phyloP scores from a whole-genome alignment of 2,113 vertebrate species.

The Mastomys natalensis region DNA sequence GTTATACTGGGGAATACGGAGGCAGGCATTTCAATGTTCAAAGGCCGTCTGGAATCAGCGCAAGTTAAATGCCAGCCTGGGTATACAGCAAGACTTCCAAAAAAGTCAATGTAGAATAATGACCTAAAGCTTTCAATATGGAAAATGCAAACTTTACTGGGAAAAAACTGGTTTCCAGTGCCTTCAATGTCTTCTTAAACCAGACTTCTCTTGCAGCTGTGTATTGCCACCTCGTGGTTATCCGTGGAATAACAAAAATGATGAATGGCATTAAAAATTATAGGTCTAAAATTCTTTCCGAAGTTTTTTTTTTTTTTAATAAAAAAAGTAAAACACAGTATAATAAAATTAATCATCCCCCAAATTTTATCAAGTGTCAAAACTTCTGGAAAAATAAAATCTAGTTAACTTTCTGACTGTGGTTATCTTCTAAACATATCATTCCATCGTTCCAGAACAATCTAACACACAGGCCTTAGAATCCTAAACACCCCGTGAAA shows the following conservation, averaged over 20 bases:
- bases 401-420: background rate
- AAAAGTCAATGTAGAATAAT: background rate
- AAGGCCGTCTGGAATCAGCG: background rate
- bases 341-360: conserved; percentile 1
- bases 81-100: background rate
- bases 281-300: background rate
- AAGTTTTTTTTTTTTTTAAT: background rate
- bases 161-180: background rate
- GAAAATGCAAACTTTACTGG: conserved; percentile 31
- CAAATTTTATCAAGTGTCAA: background rate
- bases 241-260: conserved; percentile 40
- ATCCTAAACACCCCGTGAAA: background rate
- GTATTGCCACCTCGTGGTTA: conserved; percentile 64
- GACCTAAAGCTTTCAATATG: background rate
- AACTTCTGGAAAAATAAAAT: conserved; percentile 26
- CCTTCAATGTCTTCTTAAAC: background rate
- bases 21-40: background rate
- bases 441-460: background rate
- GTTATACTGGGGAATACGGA: background rate
- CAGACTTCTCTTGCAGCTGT: background rate
- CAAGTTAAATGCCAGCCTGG: background rate
- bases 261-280: background rate
- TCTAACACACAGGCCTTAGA: background rate
- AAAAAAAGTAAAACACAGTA: background rate
- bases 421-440: background rate